These are phyloP conservation scores for Xestia rhomboidea DNA, from an alignment of 2,888 invertebrate species.

Conservation along the genomic window DNA sequence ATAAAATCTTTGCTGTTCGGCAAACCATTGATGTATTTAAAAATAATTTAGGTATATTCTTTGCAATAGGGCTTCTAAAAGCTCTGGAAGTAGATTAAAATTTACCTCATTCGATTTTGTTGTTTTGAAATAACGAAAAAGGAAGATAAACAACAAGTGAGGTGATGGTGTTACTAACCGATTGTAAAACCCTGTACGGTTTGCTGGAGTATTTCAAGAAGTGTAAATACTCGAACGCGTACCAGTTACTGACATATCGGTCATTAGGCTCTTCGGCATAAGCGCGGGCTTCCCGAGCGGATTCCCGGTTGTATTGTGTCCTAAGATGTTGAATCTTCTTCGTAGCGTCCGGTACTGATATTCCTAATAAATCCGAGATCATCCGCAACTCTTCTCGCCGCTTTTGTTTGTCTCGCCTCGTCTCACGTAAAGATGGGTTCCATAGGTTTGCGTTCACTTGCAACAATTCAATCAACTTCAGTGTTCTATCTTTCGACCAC, in stretches of 20 bases:
- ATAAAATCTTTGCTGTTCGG: neutral
- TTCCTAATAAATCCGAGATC: slow-evolving; percentile 82
- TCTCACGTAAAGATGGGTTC: slow-evolving; percentile 86
- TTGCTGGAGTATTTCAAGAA: slow-evolving; percentile 91
- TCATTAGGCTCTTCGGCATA: slow-evolving; percentile 88
- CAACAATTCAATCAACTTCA: slow-evolving; percentile 86
- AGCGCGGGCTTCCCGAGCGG: slow-evolving; percentile 89
- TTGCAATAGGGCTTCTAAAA: neutral
- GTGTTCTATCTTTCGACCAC: slow-evolving; percentile 88
- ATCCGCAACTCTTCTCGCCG: slow-evolving; percentile 84
- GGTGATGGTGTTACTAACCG: slow-evolving; percentile 74
- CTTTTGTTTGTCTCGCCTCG: slow-evolving; percentile 86
- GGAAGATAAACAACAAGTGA: neutral
- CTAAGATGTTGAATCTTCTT: slow-evolving; percentile 91
- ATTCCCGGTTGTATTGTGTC: slow-evolving; percentile 91
- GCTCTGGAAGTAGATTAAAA: neutral
- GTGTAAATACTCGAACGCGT: slow-evolving; percentile 91
- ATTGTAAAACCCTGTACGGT: slow-evolving; percentile 82
- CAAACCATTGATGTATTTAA: neutral
- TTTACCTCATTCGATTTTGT: neutral
- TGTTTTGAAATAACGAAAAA: neutral
- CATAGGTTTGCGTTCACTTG: slow-evolving; percentile 85
- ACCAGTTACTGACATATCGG: slow-evolving; percentile 88
- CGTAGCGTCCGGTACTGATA: slow-evolving; percentile 87
- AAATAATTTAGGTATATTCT: neutral